phyloP scores from a whole-genome alignment of 2,113 vertebrate genomes.

The Orthonyx spaldingii region DNA sequence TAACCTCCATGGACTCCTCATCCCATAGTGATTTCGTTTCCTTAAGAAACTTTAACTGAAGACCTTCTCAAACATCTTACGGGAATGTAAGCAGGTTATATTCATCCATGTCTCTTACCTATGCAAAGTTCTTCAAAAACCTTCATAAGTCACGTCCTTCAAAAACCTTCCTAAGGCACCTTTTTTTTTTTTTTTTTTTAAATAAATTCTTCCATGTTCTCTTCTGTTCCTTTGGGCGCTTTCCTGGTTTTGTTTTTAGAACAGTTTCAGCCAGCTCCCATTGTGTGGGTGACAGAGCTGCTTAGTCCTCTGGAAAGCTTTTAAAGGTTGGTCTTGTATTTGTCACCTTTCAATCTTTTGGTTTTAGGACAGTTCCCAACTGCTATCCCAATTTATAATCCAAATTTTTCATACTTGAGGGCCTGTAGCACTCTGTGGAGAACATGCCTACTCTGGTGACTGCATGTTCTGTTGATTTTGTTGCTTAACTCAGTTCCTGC shows the following conservation, averaged over 20 bases:
- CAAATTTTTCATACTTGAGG: background rate
- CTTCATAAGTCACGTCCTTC: background rate
- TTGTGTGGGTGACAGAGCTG: background rate
- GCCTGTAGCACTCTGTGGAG: background rate
- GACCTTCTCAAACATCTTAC: background rate
- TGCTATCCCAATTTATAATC: background rate
- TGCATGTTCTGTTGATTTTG: background rate
- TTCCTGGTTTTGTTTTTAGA: background rate
- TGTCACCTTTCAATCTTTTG: background rate
- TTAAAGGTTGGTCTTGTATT: background rate
- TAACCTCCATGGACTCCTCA: background rate
- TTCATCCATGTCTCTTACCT: background rate
- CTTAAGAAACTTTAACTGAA: background rate
- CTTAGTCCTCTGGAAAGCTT: background rate
- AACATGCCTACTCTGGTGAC: background rate
- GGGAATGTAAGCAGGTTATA: background rate
- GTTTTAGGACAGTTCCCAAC: background rate
- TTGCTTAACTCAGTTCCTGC: background rate
- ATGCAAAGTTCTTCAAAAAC: background rate
- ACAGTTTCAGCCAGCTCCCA: background rate
- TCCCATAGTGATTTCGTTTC: background rate
- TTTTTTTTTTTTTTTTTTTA: no score
- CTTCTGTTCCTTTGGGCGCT: background rate
- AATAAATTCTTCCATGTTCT: background rate
- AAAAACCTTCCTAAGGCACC: background rate